A percentile compares a stretch with the other conserved stretches of the same genome.
These are phyloP conservation scores for Conchocele bisecta DNA, from an alignment of 2,888 invertebrate genomes.

Conservation along the genomic window DNA sequence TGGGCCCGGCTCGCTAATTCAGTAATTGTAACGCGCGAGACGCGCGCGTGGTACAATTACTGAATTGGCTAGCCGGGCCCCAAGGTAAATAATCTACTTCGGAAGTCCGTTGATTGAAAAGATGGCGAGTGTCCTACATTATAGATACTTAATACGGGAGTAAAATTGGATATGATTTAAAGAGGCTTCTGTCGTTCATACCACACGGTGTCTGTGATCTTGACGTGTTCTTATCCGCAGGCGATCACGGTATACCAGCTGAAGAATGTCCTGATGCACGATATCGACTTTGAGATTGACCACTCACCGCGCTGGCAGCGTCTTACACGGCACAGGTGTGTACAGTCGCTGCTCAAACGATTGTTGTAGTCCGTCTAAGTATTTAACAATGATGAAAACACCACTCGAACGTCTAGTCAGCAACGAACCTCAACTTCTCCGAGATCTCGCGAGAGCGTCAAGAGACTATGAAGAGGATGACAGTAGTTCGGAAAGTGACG, in stretches of 20 bases:
- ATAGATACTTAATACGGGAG: too few relatives aligned
- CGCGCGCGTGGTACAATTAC: too few relatives aligned
- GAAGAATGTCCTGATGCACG: slow-evolving; percentile 74
- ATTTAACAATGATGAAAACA: slow-evolving; percentile 60
- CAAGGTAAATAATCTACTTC: too few relatives aligned
- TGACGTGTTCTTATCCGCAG: too few relatives aligned
- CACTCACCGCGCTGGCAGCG: slow-evolving; percentile 76
- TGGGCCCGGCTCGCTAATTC: too few relatives aligned
- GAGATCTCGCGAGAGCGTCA: slow-evolving; percentile 54
- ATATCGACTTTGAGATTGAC: slow-evolving; percentile 74
- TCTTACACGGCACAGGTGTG: slow-evolving; percentile 65
- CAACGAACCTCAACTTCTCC: slow-evolving; percentile 66
- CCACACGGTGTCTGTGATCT: too few relatives aligned
- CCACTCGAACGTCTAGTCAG: slow-evolving; percentile 62
- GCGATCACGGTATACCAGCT: slow-evolving; percentile 68
- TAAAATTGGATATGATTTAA: too few relatives aligned
- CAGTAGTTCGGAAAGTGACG: slow-evolving; percentile 53
- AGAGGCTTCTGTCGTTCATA: too few relatives aligned
- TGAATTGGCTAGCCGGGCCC: too few relatives aligned
- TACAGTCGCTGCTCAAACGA: slow-evolving; percentile 67
- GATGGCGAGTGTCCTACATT: too few relatives aligned
- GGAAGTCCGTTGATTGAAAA: too few relatives aligned
- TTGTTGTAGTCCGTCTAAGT: slow-evolving; percentile 63
- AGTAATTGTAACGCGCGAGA: too few relatives aligned
- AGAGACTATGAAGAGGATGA: slow-evolving; percentile 38